Evolutionary conservation across 2,113 vertebrate genomes (phyloP).

Genomic region (Meriones unguiculatus): DNA sequence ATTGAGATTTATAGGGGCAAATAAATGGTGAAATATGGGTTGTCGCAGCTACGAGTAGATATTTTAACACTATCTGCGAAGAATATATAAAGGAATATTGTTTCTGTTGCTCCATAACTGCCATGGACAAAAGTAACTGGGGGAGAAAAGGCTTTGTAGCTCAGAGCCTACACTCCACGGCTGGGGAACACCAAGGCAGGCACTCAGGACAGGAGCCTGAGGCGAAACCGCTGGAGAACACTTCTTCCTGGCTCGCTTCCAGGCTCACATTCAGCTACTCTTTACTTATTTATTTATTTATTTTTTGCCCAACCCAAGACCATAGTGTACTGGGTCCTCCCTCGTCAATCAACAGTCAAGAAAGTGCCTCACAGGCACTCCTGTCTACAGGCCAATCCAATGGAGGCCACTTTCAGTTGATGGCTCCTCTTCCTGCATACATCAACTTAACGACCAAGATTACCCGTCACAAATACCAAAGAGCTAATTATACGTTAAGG

Average conservation of each 20-base stretch:
- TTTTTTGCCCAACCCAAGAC: neutral
- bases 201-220: neutral
- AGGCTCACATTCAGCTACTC: neutral
- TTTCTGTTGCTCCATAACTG: neutral
- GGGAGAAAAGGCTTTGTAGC: neutral
- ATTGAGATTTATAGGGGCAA: neutral
- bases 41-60: neutral
- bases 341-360: neutral
- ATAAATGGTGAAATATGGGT: conserved; percentile 12
- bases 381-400: neutral
- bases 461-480: neutral
- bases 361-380: neutral
- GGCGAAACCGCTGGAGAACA: neutral
- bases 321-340: neutral
- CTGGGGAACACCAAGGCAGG: neutral
- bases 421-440: neutral
- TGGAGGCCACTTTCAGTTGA: neutral
- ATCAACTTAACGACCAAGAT: neutral
- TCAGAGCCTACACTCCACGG: neutral
- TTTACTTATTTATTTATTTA: too few species aligned
- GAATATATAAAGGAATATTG: conserved; percentile 31
- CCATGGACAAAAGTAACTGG: neutral
- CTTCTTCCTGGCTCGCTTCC: neutral
- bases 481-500: neutral
- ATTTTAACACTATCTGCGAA: conserved; percentile 2